These are phyloP conservation scores for Diplolepis rosae DNA, from an alignment of 2,888 invertebrate species.

Conservation along the genomic window DNA sequence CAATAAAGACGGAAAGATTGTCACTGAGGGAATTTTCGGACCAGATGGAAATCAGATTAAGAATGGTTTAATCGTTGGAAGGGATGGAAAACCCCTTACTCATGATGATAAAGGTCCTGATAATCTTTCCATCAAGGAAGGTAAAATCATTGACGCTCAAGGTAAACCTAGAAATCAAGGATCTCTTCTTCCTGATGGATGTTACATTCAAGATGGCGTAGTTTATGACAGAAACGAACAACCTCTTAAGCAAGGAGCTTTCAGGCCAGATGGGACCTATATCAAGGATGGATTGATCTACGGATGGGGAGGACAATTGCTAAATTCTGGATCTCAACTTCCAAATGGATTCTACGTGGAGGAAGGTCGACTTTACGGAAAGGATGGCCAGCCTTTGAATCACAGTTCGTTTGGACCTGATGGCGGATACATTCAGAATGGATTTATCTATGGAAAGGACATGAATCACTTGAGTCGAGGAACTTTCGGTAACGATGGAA, in stretches of 20 bases:
- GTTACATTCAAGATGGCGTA: constrained; percentile 66
- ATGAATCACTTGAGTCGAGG: constrained; percentile 62
- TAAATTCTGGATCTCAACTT: constrained; percentile 64
- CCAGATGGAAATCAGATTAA: constrained; percentile 68
- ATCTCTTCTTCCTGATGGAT: constrained; percentile 66
- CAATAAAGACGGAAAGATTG: constrained; percentile 62
- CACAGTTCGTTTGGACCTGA: constrained; percentile 66
- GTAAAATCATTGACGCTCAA: constrained; percentile 64
- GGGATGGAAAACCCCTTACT: constrained; percentile 65
- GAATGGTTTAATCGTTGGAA: constrained; percentile 65
- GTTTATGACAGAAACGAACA: constrained; percentile 62
- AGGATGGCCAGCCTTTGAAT: constrained; percentile 64
- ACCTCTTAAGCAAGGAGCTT: constrained; percentile 66
- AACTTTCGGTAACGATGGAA: constrained; percentile 65
- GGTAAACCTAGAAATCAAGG: constrained; percentile 63
- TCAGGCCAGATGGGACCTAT: constrained; percentile 66
- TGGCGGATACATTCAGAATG: constrained; percentile 65
- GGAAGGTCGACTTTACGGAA: constrained; percentile 65
- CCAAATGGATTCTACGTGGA: constrained; percentile 63
- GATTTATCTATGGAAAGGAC: constrained; percentile 64
- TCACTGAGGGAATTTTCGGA: constrained; percentile 65
- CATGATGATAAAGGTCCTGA: constrained; percentile 69
- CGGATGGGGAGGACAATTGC: constrained; percentile 67
- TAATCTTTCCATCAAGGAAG: constrained; percentile 63
- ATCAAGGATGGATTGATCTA: constrained; percentile 67